A percentile compares a stretch with the other conserved stretches of the same genome.
These are phyloP conservation scores for Laothoe populi DNA, from an alignment of 2,888 invertebrate species.

Conservation along the genomic window DNA sequence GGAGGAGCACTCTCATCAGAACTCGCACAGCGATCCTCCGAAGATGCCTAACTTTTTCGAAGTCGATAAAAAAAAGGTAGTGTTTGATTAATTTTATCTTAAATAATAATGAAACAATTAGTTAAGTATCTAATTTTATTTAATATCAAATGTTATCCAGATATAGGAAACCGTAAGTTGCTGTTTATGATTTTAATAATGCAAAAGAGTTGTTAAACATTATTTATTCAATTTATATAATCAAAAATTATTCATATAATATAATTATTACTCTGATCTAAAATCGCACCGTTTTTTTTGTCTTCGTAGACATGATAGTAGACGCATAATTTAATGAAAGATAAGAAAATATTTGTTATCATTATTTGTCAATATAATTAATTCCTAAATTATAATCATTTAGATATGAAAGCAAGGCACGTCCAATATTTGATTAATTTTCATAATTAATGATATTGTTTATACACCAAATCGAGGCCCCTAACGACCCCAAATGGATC, in stretches of 20 bases:
- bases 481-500: constrained; percentile 37
- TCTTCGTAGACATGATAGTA: too few relatives aligned
- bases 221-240: too few relatives aligned
- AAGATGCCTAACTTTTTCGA: constrained; percentile 80
- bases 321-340: neutral
- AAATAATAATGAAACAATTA: neutral
- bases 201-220: too few relatives aligned
- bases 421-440: constrained; percentile 32
- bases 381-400: constrained; percentile 41
- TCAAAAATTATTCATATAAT: neutral
- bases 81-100: constrained; percentile 3
- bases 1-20: constrained; percentile 65
- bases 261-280: neutral
- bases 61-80: constrained; percentile 78
- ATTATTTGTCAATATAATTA: constrained; percentile 33
- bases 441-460: constrained; percentile 39
- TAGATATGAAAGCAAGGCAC: constrained; percentile 35
- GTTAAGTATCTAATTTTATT: neutral
- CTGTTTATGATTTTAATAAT: too few relatives aligned
- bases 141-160: too few relatives aligned
- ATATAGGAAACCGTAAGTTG: too few relatives aligned
- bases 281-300: neutral
- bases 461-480: constrained; percentile 29
- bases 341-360: constrained; percentile 18
- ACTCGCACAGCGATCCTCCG: constrained; percentile 61